Base-by-base conservation (phyloP, 2,113 vertebrate species). In the Etia nguti region DNA sequence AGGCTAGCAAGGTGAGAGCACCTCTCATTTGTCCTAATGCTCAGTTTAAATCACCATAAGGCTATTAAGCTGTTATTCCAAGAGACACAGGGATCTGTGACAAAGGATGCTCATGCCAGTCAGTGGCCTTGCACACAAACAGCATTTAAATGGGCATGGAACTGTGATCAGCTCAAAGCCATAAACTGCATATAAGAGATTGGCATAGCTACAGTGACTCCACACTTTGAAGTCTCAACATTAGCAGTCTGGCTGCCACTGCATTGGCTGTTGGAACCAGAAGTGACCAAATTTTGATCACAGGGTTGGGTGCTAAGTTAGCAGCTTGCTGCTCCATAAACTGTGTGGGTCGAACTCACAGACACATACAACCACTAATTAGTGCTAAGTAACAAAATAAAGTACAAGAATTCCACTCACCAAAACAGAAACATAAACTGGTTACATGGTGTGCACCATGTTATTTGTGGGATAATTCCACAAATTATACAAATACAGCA, bases 31-130 rank as follows among this genome's bases (percentile, higher is more conserved):
- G 11, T 60, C 12, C 65, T 22, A 48, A 54, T 24, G 26, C 70
- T 43, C 83, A 48, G 36, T 68, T 89, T 26, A 86, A 89, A 90
- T 88, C 81, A 89, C 52, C 70, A 29, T 81, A 50, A 26, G 52
- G 10, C 38, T 75, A 26, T 36, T 73, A 65, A 70, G 84, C 52
- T 56, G 52, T 55, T 79, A 68, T 75, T 75, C 52, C 38, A 75
- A 56, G 38, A 86, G 26, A 81, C 36, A 73, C 20, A 10, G 12
- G 11, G 12, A 48, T 22, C 54, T 46, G 55, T 57, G 70, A 77
- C 24, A 81, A 22, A 80, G 11, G 34, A 24, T 65, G 34, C 18
- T 24, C 46, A 31, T 52, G 46, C 41, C 83, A 65, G 31, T 65
- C 18, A 65, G 34, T 54, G 31, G 11, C 12, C 50, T 41, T 20